A percentile compares a stretch with the other conserved stretches of the same genome.
Conservation (phyloP, 2,113 vertebrate genomes). For the Numida meleagris region DNA sequence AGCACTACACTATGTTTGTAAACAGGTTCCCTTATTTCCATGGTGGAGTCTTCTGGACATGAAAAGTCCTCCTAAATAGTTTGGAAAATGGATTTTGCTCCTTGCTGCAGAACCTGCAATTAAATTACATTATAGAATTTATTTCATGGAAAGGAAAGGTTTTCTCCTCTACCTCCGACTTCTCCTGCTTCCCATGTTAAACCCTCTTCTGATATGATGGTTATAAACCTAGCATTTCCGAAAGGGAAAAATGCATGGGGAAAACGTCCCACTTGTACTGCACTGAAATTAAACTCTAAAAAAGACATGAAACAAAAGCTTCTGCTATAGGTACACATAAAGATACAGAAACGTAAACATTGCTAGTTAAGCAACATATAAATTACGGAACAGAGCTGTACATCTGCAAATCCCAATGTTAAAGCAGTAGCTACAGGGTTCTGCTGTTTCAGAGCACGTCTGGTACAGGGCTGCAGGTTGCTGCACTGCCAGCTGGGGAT, state of each 20-base stretch:
- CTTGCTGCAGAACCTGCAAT: conserved; percentile 36
- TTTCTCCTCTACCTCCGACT: neutral
- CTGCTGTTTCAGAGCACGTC: neutral
- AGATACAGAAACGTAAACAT: neutral
- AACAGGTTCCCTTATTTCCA: conserved; percentile 59
- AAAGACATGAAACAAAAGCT: conserved; percentile 34
- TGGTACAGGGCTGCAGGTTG: neutral
- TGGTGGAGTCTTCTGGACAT: conserved; percentile 18
- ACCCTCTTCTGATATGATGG: conserved; percentile 1
- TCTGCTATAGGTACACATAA: neutral
- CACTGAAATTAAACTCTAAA: neutral
- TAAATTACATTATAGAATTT: conserved; percentile 39
- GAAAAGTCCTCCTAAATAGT: conserved; percentile 14
- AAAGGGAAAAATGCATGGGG: neutral
- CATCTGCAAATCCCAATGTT: conserved; percentile 33
- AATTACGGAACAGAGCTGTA: conserved; percentile 35
- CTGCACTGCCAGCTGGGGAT: conserved; percentile 4
- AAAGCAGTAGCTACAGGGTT: conserved; percentile 36
- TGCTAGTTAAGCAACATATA: neutral
- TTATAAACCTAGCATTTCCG: conserved; percentile 19
- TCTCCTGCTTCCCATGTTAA: neutral
- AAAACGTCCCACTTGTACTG: neutral
- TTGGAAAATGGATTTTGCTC: conserved; percentile 37
- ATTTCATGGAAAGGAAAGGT: conserved; percentile 48
- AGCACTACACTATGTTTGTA: conserved; percentile 40